These are phyloP conservation scores for Nasonia oneida DNA, from an alignment of 2,888 invertebrate genomes.

Conservation along the genomic window DNA sequence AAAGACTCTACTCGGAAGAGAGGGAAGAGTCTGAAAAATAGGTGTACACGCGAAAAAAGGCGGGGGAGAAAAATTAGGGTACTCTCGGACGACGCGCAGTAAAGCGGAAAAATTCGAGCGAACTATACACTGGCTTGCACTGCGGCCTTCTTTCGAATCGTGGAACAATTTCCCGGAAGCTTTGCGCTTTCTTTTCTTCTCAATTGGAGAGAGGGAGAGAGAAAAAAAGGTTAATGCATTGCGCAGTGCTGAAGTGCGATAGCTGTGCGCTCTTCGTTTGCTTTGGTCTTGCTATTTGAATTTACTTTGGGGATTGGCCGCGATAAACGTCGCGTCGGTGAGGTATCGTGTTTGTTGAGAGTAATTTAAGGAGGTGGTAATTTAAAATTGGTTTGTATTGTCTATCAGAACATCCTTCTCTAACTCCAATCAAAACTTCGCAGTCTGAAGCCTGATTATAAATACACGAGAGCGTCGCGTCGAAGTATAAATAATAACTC, in stretches of 20 bases:
- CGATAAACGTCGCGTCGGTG: background rate
- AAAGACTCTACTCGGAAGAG: background rate
- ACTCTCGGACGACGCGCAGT: background rate
- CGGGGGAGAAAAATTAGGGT: conserved; percentile 30
- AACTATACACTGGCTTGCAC: background rate
- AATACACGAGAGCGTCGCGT: no score
- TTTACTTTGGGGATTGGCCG: background rate
- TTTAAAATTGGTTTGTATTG: background rate
- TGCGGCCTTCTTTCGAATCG: conserved; percentile 25
- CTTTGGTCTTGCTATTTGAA: background rate
- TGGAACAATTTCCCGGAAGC: conserved; percentile 17
- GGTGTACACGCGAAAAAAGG: background rate
- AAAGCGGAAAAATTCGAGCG: conserved; percentile 35
- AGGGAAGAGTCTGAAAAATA: conserved; percentile 30
- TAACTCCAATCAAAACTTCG: background rate
- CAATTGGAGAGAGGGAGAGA: background rate
- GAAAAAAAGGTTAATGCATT: conserved; percentile 2
- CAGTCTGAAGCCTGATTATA: background rate
- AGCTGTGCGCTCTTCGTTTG: background rate
- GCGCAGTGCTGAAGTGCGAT: background rate
- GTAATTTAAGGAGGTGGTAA: background rate
- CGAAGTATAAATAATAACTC: background rate
- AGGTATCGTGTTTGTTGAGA: background rate
- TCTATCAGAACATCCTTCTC: no score
- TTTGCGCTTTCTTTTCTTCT: background rate